Evolutionary conservation across 2,888 invertebrate genomes (phyloP).

Genomic region (Cantharis rustica): DNA sequence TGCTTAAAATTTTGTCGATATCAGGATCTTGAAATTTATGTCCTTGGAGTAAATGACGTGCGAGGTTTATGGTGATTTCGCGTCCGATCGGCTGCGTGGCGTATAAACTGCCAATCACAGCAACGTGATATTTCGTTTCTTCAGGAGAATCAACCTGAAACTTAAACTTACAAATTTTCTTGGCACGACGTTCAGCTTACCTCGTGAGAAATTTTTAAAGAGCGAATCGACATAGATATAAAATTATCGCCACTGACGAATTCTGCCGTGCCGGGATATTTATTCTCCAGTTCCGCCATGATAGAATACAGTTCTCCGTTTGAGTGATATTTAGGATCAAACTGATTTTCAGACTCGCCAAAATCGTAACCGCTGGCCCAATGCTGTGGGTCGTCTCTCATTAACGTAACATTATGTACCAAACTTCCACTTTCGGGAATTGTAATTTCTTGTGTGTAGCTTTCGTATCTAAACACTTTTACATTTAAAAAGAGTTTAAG

Average conservation of each 20-base stretch:
- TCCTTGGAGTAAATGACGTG: slow-evolving; percentile 78
- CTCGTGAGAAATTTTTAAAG: slow-evolving; percentile 73
- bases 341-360: slow-evolving; percentile 70
- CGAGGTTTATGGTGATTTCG: slow-evolving; percentile 81
- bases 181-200: slow-evolving; percentile 52
- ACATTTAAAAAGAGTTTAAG: not conserved
- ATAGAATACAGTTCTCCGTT: slow-evolving; percentile 67
- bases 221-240: slow-evolving; percentile 68
- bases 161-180: not conserved
- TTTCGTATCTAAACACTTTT: slow-evolving; percentile 61
- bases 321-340: slow-evolving; percentile 67
- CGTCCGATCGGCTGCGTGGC: slow-evolving; percentile 82
- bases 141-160: slow-evolving; percentile 75
- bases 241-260: slow-evolving; percentile 72
- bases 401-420: slow-evolving; percentile 76
- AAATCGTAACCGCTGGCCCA: slow-evolving; percentile 86
- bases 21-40: slow-evolving; percentile 70
- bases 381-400: slow-evolving; percentile 78
- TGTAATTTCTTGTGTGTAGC: slow-evolving; percentile 65
- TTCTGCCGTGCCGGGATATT: slow-evolving; percentile 69
- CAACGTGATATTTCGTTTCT: slow-evolving; percentile 81
- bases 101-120: slow-evolving; percentile 82
- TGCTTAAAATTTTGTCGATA: slow-evolving; percentile 68
- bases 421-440: slow-evolving; percentile 64
- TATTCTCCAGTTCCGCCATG: slow-evolving; percentile 72